These are phyloP conservation scores for Amblyopsis hoosieri DNA, from an alignment of 2,797 vertebrate genomes.

Conservation along the genomic window DNA sequence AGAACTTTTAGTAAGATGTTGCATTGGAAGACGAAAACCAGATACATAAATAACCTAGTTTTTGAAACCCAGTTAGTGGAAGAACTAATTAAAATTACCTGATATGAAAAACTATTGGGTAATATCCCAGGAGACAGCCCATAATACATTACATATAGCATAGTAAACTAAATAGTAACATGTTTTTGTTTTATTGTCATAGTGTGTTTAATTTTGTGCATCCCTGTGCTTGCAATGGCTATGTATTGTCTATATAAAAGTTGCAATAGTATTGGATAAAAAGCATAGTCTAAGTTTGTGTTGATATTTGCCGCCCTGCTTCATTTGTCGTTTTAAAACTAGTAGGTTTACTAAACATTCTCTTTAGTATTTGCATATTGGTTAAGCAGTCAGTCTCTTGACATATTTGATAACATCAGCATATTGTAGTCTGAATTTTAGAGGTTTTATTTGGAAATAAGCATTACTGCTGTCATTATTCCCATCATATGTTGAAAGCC, in stretches of 20 bases:
- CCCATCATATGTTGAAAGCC: constrained; percentile 45
- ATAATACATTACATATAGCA: constrained; percentile 44
- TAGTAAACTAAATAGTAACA: constrained; percentile 57
- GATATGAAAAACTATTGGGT: constrained; percentile 43
- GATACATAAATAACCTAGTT: constrained; percentile 25
- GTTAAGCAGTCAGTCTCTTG: constrained; percentile 35
- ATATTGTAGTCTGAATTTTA: constrained; percentile 34
- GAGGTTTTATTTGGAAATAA: constrained; percentile 40
- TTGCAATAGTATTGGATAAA: constrained; percentile 55
- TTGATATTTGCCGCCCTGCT: constrained; percentile 51
- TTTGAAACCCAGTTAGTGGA: too few species aligned
- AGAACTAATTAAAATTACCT: constrained; percentile 28
- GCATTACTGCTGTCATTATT: constrained; percentile 31
- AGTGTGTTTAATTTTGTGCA: constrained; percentile 55
- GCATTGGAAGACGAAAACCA: constrained; percentile 25
- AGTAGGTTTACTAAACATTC: constrained; percentile 30
- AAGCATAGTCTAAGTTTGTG: constrained; percentile 55
- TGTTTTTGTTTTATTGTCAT: constrained; percentile 17
- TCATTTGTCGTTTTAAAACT: constrained; percentile 50
- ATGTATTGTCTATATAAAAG: constrained; percentile 53
- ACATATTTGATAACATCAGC: constrained; percentile 28
- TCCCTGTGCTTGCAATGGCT: constrained; percentile 53
- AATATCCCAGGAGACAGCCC: constrained; percentile 40
- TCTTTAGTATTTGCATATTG: constrained; percentile 26
- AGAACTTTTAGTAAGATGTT: constrained; percentile 23